Base-by-base conservation (phyloP, 2,888 invertebrate genomes). In the Gymnocheta viridis region DNA sequence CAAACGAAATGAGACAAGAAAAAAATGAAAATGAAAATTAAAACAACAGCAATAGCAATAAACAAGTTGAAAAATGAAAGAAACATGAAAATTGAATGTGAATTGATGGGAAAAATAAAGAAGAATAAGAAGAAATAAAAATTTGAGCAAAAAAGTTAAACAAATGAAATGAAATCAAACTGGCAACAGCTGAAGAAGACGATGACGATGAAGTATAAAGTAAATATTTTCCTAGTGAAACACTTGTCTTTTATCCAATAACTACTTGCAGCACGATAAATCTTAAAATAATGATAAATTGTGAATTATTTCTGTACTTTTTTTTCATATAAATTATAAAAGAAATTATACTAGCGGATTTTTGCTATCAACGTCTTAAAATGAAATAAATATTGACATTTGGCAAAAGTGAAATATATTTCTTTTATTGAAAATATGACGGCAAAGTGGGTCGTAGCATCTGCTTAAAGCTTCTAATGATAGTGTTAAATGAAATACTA, bases 251-350 rank as follows among this genome's bases (percentile, higher is more conserved):
- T 22, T 24, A 72, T 72, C 17, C 47, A 35, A 72, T 72, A 60
- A 72, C 19, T 58, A 44, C 62, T 60, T 22, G 38, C 19, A 47
- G 17, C 19, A 66, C 32, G 35, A 76, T 56, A 44, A 66, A 76
- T 66, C 56, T 35, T 66, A 56, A 76, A 66, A 56, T 56, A 76
- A 77, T 77, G 76, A 77, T 77, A 67, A 67, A 77, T 77, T 49
- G 76, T 32, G 10, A 54, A 47, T 22, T 47, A 58, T 77, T 51
- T 32, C 10, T 27, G 5, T 47, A 0, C 14, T 62, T 49, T 12
- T 12, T 5, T 12, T 14, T 41, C 27, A 17, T 62, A 44, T 72
- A 44, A 60, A 47, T 73, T 49, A 49, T n/a, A 19, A 17, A 32
- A 19, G 2, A 66, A 17, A 49, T 66, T 9, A 32, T 49, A 49